Conservation (phyloP, 2,797 vertebrate genomes). For the Triplophysa yarkandensis region DNA sequence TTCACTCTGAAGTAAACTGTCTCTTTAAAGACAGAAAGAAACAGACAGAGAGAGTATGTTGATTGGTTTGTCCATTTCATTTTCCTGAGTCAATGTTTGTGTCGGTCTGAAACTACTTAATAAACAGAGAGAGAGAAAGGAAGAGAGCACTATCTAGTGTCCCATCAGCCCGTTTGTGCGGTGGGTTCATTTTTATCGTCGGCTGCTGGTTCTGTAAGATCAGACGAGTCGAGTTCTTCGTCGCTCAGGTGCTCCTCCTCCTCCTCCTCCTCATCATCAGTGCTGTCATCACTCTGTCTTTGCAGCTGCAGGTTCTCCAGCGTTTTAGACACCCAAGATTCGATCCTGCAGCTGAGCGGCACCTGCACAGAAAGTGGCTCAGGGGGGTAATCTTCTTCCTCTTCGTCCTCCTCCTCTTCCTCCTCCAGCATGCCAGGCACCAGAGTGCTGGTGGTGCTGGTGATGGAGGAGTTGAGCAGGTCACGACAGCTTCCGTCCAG, state of each 20-base stretch:
- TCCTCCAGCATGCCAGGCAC: slow-evolving; percentile 97
- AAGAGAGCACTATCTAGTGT: not conserved
- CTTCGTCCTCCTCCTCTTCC: slow-evolving; percentile 91
- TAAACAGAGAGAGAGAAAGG: not conserved
- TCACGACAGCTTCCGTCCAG: slow-evolving; percentile 96
- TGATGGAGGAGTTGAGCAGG: slow-evolving; percentile 94
- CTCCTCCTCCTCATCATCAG: slow-evolving; percentile 81
- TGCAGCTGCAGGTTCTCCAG: slow-evolving; percentile 95
- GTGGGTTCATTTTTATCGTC: slow-evolving; percentile 74
- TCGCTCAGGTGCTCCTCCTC: slow-evolving; percentile 80
- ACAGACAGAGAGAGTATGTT: not conserved
- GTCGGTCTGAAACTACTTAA: not conserved
- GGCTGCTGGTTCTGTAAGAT: slow-evolving; percentile 70
- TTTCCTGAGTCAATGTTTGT: slow-evolving; percentile 31
- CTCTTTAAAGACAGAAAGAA: not conserved
- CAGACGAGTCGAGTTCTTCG: slow-evolving; percentile 80
- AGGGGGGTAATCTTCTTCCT: slow-evolving; percentile 91
- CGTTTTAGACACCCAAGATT: slow-evolving; percentile 97
- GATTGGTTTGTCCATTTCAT: not conserved
- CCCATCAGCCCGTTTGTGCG: slow-evolving; percentile 66
- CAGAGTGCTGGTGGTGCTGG: slow-evolving; percentile 94
- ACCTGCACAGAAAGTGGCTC: slow-evolving; percentile 92
- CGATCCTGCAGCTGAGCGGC: slow-evolving; percentile 92
- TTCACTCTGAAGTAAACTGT: not conserved
- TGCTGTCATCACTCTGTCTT: slow-evolving; percentile 82